These are phyloP conservation scores for Puffinus mauretanicus DNA, from an alignment of 2,113 vertebrate species.

Conservation along the genomic window DNA sequence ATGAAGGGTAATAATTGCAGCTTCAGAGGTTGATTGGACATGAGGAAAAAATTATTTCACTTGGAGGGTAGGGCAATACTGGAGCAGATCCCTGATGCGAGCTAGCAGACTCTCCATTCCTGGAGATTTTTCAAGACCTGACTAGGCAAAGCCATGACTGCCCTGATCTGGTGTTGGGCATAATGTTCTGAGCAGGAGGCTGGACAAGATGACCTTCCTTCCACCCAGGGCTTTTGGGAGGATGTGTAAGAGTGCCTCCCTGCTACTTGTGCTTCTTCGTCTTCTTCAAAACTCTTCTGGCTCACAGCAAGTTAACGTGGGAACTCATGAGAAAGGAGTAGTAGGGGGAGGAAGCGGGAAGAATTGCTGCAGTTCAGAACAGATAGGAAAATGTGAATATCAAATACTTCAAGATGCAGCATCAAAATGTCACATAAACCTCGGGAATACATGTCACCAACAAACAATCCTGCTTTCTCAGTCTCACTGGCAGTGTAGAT, in stretches of 20 bases:
- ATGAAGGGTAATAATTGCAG: neutral
- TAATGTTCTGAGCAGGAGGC: neutral
- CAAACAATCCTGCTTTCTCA: neutral
- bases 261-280: neutral
- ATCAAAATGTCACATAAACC: neutral
- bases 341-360: neutral
- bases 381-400: neutral
- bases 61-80: neutral
- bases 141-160: neutral
- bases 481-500: neutral
- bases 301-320: neutral
- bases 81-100: neutral
- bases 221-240: neutral
- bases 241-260: neutral
- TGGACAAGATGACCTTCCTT: neutral
- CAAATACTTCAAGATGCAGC: neutral
- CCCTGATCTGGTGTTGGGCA: neutral
- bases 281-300: neutral
- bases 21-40: neutral
- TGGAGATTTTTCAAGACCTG: neutral
- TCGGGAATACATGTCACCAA: neutral
- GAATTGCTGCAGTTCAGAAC: neutral
- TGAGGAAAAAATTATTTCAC: neutral
- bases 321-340: neutral
- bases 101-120: neutral